Percentiles rank a stretch among this genome's conserved stretches.
These are phyloP conservation scores for Glomeris marginata DNA, from an alignment of 2,888 invertebrate species.

Conservation along the genomic window DNA sequence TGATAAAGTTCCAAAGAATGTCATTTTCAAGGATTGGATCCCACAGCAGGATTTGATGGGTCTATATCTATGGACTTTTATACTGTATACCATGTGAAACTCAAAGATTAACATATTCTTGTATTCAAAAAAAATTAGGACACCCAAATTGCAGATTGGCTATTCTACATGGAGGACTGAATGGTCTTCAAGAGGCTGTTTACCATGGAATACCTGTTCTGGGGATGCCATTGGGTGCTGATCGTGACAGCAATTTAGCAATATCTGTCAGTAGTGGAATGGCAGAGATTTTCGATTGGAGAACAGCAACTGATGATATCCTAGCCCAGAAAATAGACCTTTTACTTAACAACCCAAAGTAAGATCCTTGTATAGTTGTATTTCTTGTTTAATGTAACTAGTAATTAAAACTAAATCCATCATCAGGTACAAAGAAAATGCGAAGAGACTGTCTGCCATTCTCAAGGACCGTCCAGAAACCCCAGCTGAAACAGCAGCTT, in stretches of 20 bases:
- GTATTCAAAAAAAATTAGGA: no score
- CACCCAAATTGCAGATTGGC: slow-evolving; percentile 11
- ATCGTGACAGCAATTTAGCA: slow-evolving; percentile 1
- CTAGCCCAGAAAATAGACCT: not conserved
- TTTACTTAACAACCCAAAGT: no score
- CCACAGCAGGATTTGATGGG: slow-evolving; percentile 8
- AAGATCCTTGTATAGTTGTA: no score
- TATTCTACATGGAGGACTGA: slow-evolving; percentile 8
- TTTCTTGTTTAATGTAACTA: no score
- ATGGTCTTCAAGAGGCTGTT: slow-evolving; percentile 2
- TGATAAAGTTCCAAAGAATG: not conserved
- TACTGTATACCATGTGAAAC: no score
- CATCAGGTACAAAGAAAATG: slow-evolving; percentile 5
- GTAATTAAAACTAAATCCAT: no score
- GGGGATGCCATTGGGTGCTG: slow-evolving; percentile 1
- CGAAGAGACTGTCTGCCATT: not conserved
- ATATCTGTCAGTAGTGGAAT: not conserved
- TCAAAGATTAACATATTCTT: no score
- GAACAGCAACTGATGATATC: not conserved
- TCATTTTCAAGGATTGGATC: slow-evolving; percentile 5
- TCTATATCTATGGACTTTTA: no score
- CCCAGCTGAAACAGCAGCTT: slow-evolving; percentile 2
- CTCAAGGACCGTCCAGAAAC: not conserved
- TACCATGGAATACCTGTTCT: slow-evolving; percentile 6
- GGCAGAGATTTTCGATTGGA: not conserved